Conservation (phyloP, 2,888 invertebrate genomes). For the Zeuzera pyrina region DNA sequence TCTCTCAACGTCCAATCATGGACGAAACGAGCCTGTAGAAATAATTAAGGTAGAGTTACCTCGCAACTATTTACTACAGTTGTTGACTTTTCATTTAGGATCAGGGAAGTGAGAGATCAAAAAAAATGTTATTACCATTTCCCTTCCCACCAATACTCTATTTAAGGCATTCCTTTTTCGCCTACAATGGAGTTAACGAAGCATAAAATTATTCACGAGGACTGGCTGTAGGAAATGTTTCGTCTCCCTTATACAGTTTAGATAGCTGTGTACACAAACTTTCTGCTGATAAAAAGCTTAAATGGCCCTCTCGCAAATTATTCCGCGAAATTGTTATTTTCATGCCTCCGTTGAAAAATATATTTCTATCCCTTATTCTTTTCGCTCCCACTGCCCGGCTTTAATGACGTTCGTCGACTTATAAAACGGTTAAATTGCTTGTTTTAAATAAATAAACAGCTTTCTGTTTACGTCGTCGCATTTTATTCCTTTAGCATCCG, state of each 20-base stretch:
- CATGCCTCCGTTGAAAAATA: slow-evolving; percentile 39
- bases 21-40: slow-evolving; percentile 17
- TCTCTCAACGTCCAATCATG: slow-evolving; percentile 32
- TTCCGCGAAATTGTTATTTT: slow-evolving; percentile 61
- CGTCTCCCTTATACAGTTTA: slow-evolving; percentile 43
- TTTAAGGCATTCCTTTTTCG: slow-evolving; percentile 46
- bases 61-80: slow-evolving; percentile 9
- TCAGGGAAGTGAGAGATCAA: no score
- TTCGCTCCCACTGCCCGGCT: slow-evolving; percentile 25
- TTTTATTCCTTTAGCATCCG: slow-evolving; percentile 19
- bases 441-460: slow-evolving; percentile 50
- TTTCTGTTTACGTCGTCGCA: slow-evolving; percentile 27
- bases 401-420: slow-evolving; percentile 47
- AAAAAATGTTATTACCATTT: slow-evolving; percentile 8
- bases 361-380: slow-evolving; percentile 43
- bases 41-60: slow-evolving; percentile 18
- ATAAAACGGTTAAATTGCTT: slow-evolving; percentile 47
- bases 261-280: slow-evolving; percentile 63
- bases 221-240: slow-evolving; percentile 50
- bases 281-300: slow-evolving; percentile 63
- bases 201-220: slow-evolving; percentile 59
- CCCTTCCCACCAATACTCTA: slow-evolving; percentile 26
- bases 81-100: slow-evolving; percentile 47
- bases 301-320: slow-evolving; percentile 61
- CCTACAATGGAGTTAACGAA: slow-evolving; percentile 60